phyloP scores from a whole-genome alignment of 2,113 vertebrate genomes.

The Polyodon spathula region DNA sequence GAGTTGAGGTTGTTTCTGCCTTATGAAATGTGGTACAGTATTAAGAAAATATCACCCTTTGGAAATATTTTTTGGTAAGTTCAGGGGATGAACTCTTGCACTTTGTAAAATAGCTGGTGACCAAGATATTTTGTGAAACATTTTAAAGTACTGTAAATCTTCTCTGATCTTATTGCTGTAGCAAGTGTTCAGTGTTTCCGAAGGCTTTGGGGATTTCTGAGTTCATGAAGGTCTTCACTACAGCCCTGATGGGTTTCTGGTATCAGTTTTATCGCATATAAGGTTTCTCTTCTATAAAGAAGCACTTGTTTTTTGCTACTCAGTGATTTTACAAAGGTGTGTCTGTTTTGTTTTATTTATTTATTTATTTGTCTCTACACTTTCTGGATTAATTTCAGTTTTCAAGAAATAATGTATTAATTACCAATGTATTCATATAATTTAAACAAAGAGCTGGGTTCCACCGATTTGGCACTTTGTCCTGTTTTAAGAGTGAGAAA shows the following conservation, averaged over 20 bases:
- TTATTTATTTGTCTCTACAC: not conserved
- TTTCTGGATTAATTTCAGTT: not conserved
- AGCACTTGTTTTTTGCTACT: slow-evolving; percentile 23
- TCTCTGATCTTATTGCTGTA: not conserved
- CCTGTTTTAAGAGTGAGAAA: no score
- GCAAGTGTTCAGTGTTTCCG: not conserved
- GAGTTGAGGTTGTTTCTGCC: slow-evolving; percentile 21
- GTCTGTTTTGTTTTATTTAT: not conserved
- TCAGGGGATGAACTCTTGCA: not conserved
- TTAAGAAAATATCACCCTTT: slow-evolving; percentile 1
- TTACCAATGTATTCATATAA: no score
- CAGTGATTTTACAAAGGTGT: slow-evolving; percentile 6
- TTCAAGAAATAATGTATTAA: no score
- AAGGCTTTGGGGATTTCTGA: not conserved
- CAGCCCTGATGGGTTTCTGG: slow-evolving; percentile 19
- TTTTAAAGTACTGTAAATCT: not conserved
- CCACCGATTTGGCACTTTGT: no score
- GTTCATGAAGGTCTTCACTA: slow-evolving; percentile 17
- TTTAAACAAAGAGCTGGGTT: no score
- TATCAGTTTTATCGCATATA: slow-evolving; percentile 25
- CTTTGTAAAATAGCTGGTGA: not conserved
- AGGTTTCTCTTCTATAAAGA: slow-evolving; percentile 24
- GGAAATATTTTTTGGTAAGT: slow-evolving; percentile 4
- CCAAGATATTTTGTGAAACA: not conserved
- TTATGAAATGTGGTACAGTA: slow-evolving; percentile 7